Evolutionary conservation across 1,140 invertebrate species (phyloP).

Genomic region (Drosophila tsacasi): DNA sequence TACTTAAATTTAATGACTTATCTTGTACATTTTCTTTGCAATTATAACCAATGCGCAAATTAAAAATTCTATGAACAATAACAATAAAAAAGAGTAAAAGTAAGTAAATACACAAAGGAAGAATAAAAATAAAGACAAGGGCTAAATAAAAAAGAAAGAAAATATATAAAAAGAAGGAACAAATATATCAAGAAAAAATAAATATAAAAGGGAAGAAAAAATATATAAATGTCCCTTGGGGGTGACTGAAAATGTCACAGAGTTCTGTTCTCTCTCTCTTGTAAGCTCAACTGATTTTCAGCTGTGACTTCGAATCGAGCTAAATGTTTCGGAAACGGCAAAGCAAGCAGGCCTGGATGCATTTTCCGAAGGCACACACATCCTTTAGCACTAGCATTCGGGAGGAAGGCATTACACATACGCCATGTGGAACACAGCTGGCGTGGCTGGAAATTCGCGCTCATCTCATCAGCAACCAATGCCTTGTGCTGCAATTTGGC

Average conservation of each 20-base stretch:
- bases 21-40: background rate
- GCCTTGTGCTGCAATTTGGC: slow-evolving; percentile 55
- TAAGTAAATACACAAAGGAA: background rate
- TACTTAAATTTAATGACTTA: background rate
- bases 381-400: background rate
- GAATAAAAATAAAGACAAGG: too few species aligned
- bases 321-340: slow-evolving; percentile 78
- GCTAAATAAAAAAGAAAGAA: background rate
- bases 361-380: slow-evolving; percentile 50
- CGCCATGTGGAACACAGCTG: slow-evolving; percentile 60
- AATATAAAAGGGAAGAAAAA: background rate
- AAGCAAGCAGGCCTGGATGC: slow-evolving; percentile 62
- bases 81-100: slow-evolving; percentile 6
- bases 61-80: slow-evolving; percentile 28
- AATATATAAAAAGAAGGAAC: background rate
- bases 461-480: slow-evolving; percentile 66
- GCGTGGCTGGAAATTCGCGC: slow-evolving; percentile 37
- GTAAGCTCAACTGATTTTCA: slow-evolving; percentile 55
- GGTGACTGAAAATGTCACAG: slow-evolving; percentile 22
- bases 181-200: background rate
- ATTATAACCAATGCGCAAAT: slow-evolving; percentile 11
- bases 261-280: slow-evolving; percentile 31
- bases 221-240: slow-evolving; percentile 7
- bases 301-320: slow-evolving; percentile 46
- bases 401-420: slow-evolving; percentile 46